These are phyloP conservation scores for Pomatorhinus ruficollis DNA, from an alignment of 2,113 vertebrate species.

Conservation along the genomic window DNA sequence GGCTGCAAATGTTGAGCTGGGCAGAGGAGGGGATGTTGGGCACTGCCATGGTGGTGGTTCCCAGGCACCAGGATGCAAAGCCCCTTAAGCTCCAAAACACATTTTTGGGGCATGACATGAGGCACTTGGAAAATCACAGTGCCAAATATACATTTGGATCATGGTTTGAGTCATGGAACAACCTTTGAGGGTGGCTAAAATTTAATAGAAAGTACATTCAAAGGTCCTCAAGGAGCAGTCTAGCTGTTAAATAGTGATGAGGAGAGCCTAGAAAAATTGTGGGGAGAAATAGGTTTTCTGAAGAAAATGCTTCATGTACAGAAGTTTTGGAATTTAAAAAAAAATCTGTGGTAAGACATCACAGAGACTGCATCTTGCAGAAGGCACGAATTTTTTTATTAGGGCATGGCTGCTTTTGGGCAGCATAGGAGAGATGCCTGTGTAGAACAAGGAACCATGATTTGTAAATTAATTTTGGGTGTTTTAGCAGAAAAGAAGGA, in stretches of 20 bases:
- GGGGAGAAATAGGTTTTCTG: not conserved
- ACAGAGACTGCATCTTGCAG: not conserved
- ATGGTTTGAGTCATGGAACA: not conserved
- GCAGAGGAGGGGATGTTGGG: not conserved
- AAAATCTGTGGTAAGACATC: not conserved
- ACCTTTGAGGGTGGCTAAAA: not conserved
- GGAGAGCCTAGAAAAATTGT: not conserved
- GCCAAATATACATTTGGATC: rapidly evolving
- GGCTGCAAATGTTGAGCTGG: not conserved
- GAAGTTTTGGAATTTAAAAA: not conserved
- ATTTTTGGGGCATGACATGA: not conserved
- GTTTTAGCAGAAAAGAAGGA: not conserved
- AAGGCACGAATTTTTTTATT: rapidly evolving
- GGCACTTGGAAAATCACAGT: not conserved
- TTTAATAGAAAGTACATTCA: not conserved
- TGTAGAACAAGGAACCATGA: not conserved
- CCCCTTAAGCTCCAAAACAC: not conserved
- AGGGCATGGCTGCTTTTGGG: not conserved
- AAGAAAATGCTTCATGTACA: not conserved
- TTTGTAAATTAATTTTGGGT: not conserved
- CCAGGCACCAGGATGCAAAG: not conserved
- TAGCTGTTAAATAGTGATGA: not conserved
- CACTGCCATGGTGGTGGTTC: not conserved
- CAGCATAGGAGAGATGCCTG: rapidly evolving
- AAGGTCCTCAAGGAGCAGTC: not conserved